A percentile compares a stretch with the other conserved stretches of the same genome.
phyloP scores from a whole-genome alignment of 2,113 vertebrate species.

The Macaca nemestrina region DNA sequence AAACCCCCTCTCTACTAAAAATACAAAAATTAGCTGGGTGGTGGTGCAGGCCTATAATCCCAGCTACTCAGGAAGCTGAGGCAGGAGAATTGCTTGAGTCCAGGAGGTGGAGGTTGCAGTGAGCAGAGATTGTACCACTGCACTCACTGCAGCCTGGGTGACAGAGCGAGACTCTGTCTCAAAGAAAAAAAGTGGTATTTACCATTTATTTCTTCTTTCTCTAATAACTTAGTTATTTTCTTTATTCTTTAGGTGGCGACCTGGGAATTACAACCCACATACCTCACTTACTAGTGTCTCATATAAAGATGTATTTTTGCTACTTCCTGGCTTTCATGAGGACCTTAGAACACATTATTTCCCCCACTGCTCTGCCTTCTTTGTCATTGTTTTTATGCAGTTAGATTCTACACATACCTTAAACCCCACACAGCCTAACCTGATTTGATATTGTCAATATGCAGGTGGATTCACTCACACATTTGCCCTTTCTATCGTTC shows the following conservation, averaged over 20 bases:
- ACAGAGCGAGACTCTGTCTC: too few relatives aligned
- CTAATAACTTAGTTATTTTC: background rate
- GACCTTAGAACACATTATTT: background rate
- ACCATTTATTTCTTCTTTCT: background rate
- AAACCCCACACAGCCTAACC: background rate
- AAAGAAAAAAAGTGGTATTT: too few relatives aligned
- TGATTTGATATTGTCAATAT: background rate
- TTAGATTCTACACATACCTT: background rate
- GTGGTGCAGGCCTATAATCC: too few relatives aligned
- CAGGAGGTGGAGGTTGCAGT: too few relatives aligned
- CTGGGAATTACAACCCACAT: background rate
- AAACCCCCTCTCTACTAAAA: too few relatives aligned
- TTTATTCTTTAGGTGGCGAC: background rate
- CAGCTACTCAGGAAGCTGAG: too few relatives aligned
- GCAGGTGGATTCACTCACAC: background rate
- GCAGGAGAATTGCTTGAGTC: too few relatives aligned
- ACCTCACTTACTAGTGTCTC: background rate
- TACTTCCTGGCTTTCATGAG: background rate
- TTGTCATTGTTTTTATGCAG: background rate
- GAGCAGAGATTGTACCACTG: too few relatives aligned
- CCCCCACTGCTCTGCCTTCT: background rate
- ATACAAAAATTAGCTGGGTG: too few relatives aligned
- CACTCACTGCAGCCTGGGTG: too few relatives aligned
- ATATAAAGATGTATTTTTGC: background rate
- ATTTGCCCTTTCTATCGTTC: background rate